Base-by-base conservation (phyloP, 2,113 vertebrate species). In the Gobio gobio region DNA sequence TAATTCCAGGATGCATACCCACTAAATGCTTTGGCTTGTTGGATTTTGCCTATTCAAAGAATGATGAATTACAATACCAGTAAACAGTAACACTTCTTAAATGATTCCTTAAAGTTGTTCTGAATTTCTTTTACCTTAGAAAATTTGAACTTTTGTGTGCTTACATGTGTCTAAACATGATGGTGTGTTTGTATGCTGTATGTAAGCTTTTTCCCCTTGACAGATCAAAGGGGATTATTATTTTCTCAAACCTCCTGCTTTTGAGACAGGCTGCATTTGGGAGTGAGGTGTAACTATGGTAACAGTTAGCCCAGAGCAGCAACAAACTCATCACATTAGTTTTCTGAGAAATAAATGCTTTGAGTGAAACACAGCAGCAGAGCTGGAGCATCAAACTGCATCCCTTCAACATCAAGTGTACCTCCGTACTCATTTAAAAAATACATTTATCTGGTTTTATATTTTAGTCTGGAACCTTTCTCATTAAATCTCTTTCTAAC, bases 261-360 rank as follows among this genome's bases (percentile, higher is more conserved):
- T 68, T 61, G 77, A 70, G 47, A 76, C 18, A 81, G 58, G 56
- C 72, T 82, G 64, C 56, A 43, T 78, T 73, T 74, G 54, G 36
- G 64, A 59, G 73, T 85, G 87, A 61, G 76, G 63, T 18, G 83
- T 89, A 79, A 85, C 88, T 83, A 87, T 85, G 88, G 83, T 54
- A 58, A 89, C 79, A 66, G 66, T 80, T 73, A 70, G 64, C 83
- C 58, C 79, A 33, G 59, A 78, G 86, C 79, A 68, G 47, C 66
- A 58, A 79, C 87, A 83, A 87, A 88, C 83, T 83, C 83, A 76
- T 83, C 66, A 33, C 66, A 43, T 16, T 75, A 86, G 63, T 68
- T 72, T 87, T 82, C 83, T 83, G 79, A 86, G 78, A 86, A 84
- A 84, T 68, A 49, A 85, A 81, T 64, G 56, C n/a, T 26, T 68